Percentiles rank a stretch among this genome's conserved stretches.
These are phyloP conservation scores for Drosophila planitibia DNA, from an alignment of 2,888 invertebrate genomes.

Conservation along the genomic window DNA sequence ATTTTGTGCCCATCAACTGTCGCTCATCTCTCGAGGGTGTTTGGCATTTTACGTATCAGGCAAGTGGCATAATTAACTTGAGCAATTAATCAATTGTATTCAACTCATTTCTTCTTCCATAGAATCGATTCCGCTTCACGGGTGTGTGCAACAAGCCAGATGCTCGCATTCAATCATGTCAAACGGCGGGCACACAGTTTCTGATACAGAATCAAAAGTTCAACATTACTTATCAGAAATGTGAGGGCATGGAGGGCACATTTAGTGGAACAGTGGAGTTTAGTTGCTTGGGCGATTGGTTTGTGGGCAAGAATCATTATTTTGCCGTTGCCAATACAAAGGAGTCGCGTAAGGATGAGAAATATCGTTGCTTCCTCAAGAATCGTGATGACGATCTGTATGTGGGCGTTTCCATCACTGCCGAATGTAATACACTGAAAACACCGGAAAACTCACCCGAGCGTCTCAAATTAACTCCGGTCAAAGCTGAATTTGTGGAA, in stretches of 20 bases:
- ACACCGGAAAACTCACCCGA: slow-evolving; percentile 97
- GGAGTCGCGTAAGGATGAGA: slow-evolving; percentile 97
- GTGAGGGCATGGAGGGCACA: slow-evolving; percentile 95
- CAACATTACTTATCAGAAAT: slow-evolving; percentile 96
- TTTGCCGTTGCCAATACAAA: slow-evolving; percentile 99
- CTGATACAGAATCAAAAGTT: slow-evolving; percentile 98
- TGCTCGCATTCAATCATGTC: slow-evolving; percentile 96
- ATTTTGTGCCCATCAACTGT: slow-evolving; percentile 95
- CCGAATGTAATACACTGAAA: slow-evolving; percentile 96
- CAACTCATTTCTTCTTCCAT: slow-evolving; percentile 11
- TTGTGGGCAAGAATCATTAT: slow-evolving; percentile 97
- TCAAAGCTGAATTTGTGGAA: slow-evolving; percentile 94
- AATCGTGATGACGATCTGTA: slow-evolving; percentile 97
- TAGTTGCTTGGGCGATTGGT: slow-evolving; percentile 97
- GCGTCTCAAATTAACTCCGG: slow-evolving; percentile 93
- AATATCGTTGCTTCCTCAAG: slow-evolving; percentile 96
- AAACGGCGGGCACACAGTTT: slow-evolving; percentile 97
- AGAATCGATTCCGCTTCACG: slow-evolving; percentile 94
- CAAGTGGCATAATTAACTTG: slow-evolving; percentile 4
- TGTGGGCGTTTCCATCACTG: slow-evolving; percentile 96
- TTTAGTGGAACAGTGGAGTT: slow-evolving; percentile 97
- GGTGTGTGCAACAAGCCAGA: slow-evolving; percentile 96
- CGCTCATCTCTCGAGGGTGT: slow-evolving; percentile 97
- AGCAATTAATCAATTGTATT: slow-evolving; percentile 9
- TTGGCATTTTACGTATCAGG: slow-evolving; percentile 97